Conservation (phyloP, 64 coral and sea anemone genomes). For the Trachythela sp. region DNA sequence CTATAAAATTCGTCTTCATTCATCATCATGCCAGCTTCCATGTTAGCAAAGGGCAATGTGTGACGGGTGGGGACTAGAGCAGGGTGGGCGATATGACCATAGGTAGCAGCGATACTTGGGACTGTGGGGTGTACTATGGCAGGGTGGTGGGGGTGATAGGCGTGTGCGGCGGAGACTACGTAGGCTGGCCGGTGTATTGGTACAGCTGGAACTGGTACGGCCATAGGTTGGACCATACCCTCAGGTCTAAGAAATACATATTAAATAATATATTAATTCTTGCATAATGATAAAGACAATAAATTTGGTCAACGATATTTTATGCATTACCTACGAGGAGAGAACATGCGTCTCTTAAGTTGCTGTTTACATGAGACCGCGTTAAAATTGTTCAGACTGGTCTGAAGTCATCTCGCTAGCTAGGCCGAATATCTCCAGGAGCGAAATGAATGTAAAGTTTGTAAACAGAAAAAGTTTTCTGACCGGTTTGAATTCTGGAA, state of each 20-base stretch:
- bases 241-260: not conserved
- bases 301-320: too few species aligned
- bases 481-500: too few species aligned
- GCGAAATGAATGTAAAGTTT: too few species aligned
- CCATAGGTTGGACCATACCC: not conserved
- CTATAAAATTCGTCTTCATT: constrained; percentile 7
- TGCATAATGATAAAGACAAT: too few species aligned
- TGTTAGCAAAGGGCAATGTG: not conserved
- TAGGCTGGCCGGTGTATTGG: constrained; percentile 3
- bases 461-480: too few species aligned
- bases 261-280: too few species aligned
- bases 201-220: not conserved
- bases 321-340: too few species aligned
- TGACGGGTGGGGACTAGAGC: not conserved
- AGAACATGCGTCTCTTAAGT: too few species aligned
- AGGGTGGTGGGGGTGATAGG: not conserved
- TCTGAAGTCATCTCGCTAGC: too few species aligned
- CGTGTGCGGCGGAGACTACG: not conserved
- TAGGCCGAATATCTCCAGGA: too few species aligned
- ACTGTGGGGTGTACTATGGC: not conserved
- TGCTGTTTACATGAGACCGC: too few species aligned
- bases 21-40: constrained; percentile 1
- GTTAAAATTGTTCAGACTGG: too few species aligned
- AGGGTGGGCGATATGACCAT: not conserved
- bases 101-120: not conserved